Conservation (phyloP, 2,888 invertebrate species). For the Mesochorus sp. region DNA sequence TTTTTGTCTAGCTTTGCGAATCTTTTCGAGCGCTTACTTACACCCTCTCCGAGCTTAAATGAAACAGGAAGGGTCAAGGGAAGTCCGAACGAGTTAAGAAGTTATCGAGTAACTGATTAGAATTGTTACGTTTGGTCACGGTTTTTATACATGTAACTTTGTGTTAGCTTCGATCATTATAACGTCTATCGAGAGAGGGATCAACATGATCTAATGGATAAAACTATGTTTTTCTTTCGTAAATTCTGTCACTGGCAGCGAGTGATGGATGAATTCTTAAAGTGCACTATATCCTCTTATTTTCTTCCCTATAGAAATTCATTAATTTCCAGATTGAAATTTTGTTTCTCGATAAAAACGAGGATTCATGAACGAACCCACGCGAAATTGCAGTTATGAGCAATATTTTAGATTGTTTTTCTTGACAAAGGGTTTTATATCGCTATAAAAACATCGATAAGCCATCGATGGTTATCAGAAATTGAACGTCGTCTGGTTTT, state of each 20-base stretch:
- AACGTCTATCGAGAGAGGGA: background rate
- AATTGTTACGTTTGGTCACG: constrained; percentile 3
- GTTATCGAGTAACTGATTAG: constrained; percentile 32
- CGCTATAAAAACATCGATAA: too few relatives aligned
- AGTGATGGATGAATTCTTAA: constrained; percentile 14
- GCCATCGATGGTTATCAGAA: too few relatives aligned
- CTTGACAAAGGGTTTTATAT: too few relatives aligned
- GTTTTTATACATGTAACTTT: background rate
- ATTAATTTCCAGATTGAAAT: too few relatives aligned
- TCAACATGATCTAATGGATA: background rate
- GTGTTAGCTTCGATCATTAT: background rate
- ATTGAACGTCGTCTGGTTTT: too few relatives aligned
- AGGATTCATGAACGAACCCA: too few relatives aligned
- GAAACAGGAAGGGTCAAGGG: background rate
- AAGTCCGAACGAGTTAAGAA: constrained; percentile 10
- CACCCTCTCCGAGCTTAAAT: constrained; percentile 51
- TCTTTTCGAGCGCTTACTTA: constrained; percentile 31
- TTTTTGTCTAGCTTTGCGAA: constrained; percentile 19
- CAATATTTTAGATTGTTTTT: too few relatives aligned
- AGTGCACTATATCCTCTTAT: too few relatives aligned
- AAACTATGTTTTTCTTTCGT: background rate
- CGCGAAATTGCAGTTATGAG: too few relatives aligned
- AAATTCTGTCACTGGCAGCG: too few relatives aligned
- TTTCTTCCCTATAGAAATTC: too few relatives aligned
- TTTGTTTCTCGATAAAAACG: too few relatives aligned